These are phyloP conservation scores for Zosterops lateralis DNA, from an alignment of 2,113 vertebrate species.

Conservation along the genomic window DNA sequence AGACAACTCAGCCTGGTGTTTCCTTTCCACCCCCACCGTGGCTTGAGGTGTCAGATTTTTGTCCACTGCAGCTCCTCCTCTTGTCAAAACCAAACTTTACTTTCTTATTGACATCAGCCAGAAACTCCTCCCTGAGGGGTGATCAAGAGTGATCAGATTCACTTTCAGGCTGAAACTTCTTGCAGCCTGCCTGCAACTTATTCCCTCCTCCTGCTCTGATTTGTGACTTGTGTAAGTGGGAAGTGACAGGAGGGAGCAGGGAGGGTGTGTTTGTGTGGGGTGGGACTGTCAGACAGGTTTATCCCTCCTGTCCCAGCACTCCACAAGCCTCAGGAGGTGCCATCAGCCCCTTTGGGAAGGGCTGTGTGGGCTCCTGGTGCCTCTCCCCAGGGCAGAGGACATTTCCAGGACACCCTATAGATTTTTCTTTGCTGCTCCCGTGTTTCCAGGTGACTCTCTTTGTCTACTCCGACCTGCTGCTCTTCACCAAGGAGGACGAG, in stretches of 20 bases:
- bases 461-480: conserved; percentile 90
- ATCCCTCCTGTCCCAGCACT: background rate
- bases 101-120: background rate
- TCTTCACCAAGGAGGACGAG: conserved; percentile 92
- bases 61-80: background rate
- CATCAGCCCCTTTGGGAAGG: background rate
- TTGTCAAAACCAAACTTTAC: background rate
- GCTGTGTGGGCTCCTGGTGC: background rate
- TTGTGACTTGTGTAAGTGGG: background rate
- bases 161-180: background rate
- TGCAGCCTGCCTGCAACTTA: fast-evolving
- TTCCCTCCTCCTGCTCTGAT: conserved; percentile 29
- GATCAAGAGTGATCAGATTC: background rate
- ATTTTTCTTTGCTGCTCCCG: background rate
- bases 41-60: background rate
- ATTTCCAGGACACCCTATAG: background rate
- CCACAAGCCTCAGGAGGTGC: background rate
- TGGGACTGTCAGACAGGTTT: background rate
- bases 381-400: background rate
- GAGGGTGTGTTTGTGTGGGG: background rate
- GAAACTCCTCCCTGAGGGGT: fast-evolving
- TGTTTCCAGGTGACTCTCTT: conserved; percentile 87
- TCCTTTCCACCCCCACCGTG: background rate
- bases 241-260: background rate
- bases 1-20: fast-evolving